Evolutionary conservation across 1,140 invertebrate genomes (phyloP).

Genomic region (Wasmannia auropunctata): DNA sequence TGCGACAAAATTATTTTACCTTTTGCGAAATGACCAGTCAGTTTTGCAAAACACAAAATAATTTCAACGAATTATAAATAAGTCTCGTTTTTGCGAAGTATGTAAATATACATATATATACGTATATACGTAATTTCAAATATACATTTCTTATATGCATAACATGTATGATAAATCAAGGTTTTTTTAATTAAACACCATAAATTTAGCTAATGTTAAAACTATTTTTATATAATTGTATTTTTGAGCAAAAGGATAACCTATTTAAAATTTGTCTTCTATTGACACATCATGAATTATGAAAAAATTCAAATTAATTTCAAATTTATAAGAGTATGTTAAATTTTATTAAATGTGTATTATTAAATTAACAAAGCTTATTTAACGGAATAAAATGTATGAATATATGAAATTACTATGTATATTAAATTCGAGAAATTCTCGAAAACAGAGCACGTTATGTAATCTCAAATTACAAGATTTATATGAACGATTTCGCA

Average conservation of each 20-base stretch:
- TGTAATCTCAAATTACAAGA: background rate
- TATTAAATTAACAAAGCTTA: background rate
- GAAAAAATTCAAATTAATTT: too few relatives aligned
- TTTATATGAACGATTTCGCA: background rate
- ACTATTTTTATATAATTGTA: background rate
- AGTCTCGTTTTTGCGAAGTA: background rate
- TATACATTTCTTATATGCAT: background rate
- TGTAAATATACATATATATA: background rate
- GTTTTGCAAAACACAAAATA: background rate
- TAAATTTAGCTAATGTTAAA: background rate
- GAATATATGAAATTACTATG: background rate
- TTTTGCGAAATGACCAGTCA: background rate
- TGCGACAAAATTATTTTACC: background rate
- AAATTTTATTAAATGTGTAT: background rate
- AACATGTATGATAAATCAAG: background rate
- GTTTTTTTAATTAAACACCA: background rate
- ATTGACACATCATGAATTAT: background rate
- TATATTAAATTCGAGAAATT: background rate
- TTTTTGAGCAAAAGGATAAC: background rate
- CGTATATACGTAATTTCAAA: background rate
- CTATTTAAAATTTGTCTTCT: background rate
- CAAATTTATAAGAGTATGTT: background rate
- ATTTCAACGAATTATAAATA: background rate
- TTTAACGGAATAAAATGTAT: background rate
- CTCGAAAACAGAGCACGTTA: background rate